Percentiles rank a stretch among this genome's conserved stretches.
These are phyloP conservation scores for Thymelicus sylvestris DNA, from an alignment of 2,888 invertebrate genomes.

Conservation along the genomic window DNA sequence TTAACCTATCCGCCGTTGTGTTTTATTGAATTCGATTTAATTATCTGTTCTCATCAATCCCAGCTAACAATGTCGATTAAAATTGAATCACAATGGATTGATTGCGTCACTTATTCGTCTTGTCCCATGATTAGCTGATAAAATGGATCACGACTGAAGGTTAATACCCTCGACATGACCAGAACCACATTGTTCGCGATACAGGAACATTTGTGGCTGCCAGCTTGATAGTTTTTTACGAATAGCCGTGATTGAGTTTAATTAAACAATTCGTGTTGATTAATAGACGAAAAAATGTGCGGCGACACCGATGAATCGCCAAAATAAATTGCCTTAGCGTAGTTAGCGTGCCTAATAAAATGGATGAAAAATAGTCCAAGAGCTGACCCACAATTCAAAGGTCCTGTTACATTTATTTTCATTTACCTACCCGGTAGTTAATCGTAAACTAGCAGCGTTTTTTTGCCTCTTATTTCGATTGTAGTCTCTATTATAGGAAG, in stretches of 20 bases:
- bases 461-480: too few relatives aligned
- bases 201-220: slow-evolving; percentile 45
- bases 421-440: too few relatives aligned
- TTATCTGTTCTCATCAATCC: slow-evolving; percentile 7
- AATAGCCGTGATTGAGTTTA: slow-evolving; percentile 44
- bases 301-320: not conserved
- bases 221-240: slow-evolving; percentile 52
- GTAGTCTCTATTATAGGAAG: too few relatives aligned
- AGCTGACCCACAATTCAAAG: too few relatives aligned
- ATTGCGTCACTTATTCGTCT: slow-evolving; percentile 43
- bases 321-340: not conserved
- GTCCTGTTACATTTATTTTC: too few relatives aligned
- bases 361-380: too few relatives aligned
- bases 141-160: slow-evolving; percentile 44
- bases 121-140: slow-evolving; percentile 44
- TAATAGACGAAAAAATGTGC: slow-evolving; percentile 45
- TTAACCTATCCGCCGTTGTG: not conserved
- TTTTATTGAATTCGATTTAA: not conserved
- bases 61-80: slow-evolving; percentile 13
- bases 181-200: slow-evolving; percentile 20
- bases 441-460: too few relatives aligned
- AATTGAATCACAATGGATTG: slow-evolving; percentile 40
- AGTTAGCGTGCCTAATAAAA: too few relatives aligned
- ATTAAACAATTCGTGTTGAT: slow-evolving; percentile 49
- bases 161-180: slow-evolving; percentile 26